A percentile compares a stretch with the other conserved stretches of the same genome.
These are phyloP conservation scores for Nephila pilipes DNA, from an alignment of 1,140 invertebrate species.

Conservation along the genomic window DNA sequence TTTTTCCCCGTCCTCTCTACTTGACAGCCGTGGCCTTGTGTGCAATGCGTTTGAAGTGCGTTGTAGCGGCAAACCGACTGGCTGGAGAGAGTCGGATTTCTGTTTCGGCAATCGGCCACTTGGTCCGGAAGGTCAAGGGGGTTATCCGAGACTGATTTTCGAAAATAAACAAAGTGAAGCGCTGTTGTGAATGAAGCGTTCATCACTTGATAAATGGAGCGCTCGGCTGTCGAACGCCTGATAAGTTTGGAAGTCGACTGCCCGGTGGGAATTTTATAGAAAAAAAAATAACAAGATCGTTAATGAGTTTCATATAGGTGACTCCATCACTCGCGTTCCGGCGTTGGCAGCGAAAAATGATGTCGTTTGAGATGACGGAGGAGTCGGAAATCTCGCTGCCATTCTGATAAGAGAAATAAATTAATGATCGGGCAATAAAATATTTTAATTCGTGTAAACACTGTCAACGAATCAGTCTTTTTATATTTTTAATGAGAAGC, in stretches of 20 bases:
- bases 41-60: not conserved
- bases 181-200: slow-evolving; percentile 1
- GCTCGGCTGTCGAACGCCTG: not conserved
- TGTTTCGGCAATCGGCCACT: not conserved
- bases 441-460: no score
- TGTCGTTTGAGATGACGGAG: not conserved
- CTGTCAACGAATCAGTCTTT: no score
- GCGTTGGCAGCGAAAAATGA: not conserved
- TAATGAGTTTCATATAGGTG: no score
- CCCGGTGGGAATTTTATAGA: not conserved
- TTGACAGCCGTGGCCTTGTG: not conserved
- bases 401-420: no score
- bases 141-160: slow-evolving; percentile 10
- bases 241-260: not conserved
- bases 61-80: not conserved
- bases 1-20: not conserved
- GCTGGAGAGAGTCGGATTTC: not conserved
- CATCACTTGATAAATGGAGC: slow-evolving; percentile 6
- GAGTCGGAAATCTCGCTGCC: no score
- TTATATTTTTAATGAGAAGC: no score
- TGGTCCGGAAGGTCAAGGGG: not conserved
- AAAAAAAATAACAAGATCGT: not conserved
- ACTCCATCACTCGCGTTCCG: not conserved
- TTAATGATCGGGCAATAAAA: no score
- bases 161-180: not conserved